Evolutionary conservation across 2,797 vertebrate genomes (phyloP), one percentile per base, ranked within the genome.

Genomic region (Glossophaga mutica): DNA sequence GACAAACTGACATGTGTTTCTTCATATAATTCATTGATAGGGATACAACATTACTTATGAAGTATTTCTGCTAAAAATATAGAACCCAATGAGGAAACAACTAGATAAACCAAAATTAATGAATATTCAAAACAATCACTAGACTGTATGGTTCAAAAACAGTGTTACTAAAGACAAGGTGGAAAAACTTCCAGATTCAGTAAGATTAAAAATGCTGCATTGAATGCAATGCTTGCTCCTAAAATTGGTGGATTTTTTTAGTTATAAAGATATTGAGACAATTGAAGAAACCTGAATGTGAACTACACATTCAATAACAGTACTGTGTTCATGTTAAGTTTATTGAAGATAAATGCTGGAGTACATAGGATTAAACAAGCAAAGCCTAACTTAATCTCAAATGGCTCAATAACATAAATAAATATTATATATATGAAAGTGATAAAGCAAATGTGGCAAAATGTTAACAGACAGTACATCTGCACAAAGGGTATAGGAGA

Each of bases 361-460:
- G 14, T 39, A 19, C 39, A 71, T 57, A 85, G 87, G 26, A n/a
- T 42, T 89, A 89, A 46, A 65, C 12, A 46, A 55, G 44, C 68
- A 74, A 95, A 90, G 6, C 57, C 77, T 87, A 84, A 95, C 24
- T 78, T 74, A 87, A 18, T 34, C 15, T 67, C 67, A 94, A 59
- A 48, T 24, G 24, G 34, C 24, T 91, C 71, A 90, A 55, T 10
- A 88, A 82, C 68, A 94, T 62, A 34, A 78, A 34, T 76, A 48
- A 74, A 19, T 11, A 74, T 86, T 46, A 42, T 67, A 73, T n/a
- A 46, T 9, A n/a, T 70, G 44, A 85, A 71, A 81, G 55, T n/a
- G 48, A 59, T 73, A 81, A 77, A 46, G 24, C 34, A 89, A 86
- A 67, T 34, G n/a, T 29, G 22, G 37, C 59, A 79, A 65, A 67